Evolutionary conservation across 2,113 vertebrate species (phyloP).

Genomic region (Nesogale talazaci): DNA sequence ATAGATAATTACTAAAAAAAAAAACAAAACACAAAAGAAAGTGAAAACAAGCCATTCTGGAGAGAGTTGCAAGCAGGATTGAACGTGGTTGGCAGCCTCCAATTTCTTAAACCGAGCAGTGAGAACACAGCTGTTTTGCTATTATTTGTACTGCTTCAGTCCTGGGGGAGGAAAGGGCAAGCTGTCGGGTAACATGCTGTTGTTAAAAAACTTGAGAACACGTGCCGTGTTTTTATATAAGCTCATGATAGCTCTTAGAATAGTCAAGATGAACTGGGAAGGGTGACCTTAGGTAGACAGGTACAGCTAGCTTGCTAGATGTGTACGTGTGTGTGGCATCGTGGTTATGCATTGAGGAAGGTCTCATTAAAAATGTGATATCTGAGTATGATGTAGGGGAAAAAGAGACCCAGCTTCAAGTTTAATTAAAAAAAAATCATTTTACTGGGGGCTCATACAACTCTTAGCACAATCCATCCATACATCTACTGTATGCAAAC

Average conservation of each 20-base stretch:
- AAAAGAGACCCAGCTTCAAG: too few species aligned
- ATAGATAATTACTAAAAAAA: background rate
- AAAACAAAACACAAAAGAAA: background rate
- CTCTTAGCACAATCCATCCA: too few species aligned
- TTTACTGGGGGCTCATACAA: too few species aligned
- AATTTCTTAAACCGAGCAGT: background rate
- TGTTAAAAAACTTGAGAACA: background rate
- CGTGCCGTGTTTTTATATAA: background rate
- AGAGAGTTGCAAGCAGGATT: background rate
- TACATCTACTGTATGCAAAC: too few species aligned
- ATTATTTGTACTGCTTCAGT: background rate
- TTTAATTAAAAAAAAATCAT: too few species aligned
- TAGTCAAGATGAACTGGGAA: background rate
- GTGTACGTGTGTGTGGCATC: too few species aligned
- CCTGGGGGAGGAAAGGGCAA: background rate
- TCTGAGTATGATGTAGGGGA: background rate
- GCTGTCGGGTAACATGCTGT: background rate
- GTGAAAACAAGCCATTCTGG: background rate
- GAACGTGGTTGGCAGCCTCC: background rate
- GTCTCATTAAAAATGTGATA: too few species aligned
- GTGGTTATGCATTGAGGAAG: background rate
- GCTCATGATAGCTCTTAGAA: too few species aligned
- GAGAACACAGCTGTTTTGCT: background rate
- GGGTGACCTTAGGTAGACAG: background rate
- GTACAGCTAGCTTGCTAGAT: background rate